Evolutionary conservation across 2,113 vertebrate genomes (phyloP).

Genomic region (Megaceryle torquata): DNA sequence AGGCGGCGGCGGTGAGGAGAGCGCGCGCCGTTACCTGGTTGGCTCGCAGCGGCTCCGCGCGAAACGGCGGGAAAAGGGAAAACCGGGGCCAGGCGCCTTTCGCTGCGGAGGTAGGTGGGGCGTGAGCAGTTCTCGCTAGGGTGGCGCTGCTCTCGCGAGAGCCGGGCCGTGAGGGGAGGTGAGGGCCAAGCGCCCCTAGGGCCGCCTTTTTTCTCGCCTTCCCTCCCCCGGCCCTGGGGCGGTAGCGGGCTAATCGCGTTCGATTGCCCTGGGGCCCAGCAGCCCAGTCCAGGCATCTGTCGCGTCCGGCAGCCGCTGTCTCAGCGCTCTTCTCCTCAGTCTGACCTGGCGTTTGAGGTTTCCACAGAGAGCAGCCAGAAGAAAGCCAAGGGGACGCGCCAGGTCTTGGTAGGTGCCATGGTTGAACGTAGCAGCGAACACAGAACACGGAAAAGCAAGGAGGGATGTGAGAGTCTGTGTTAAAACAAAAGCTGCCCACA

Average conservation of each 20-base stretch:
- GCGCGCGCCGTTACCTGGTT: conserved; percentile 39
- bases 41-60: background rate
- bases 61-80: background rate
- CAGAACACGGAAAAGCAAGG: background rate
- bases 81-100: accelerated
- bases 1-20: background rate
- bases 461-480: accelerated
- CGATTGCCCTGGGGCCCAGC: accelerated
- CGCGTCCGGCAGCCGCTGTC: accelerated
- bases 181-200: accelerated
- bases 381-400: no score
- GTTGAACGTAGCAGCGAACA: background rate
- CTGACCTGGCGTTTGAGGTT: background rate
- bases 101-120: background rate
- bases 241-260: background rate
- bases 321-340: background rate
- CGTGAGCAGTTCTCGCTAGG: background rate
- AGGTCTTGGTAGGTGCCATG: background rate
- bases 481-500: background rate
- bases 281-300: accelerated
- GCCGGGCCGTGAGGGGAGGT: accelerated
- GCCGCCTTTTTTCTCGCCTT: no score
- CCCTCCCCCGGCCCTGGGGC: no score
- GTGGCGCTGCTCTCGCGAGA: background rate
- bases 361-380: background rate